These are phyloP conservation scores for Omphaloscelis lunosa DNA, from an alignment of 2,888 invertebrate species.

Conservation along the genomic window DNA sequence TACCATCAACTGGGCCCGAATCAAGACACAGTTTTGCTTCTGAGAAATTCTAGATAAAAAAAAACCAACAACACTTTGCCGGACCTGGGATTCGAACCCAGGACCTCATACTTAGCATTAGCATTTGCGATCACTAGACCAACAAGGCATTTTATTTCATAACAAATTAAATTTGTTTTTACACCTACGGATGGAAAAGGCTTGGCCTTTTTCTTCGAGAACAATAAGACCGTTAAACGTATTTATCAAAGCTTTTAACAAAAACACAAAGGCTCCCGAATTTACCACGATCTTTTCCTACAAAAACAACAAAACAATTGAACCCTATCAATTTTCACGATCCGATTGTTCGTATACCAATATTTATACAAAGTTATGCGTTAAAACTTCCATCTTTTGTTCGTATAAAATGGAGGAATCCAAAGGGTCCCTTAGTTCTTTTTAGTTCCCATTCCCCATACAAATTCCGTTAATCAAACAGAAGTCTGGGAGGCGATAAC, in stretches of 20 bases:
- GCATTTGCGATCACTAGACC: too few relatives aligned
- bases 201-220: background rate
- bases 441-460: background rate
- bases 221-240: slow-evolving; percentile 2
- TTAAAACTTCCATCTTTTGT: slow-evolving; percentile 20
- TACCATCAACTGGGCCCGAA: too few relatives aligned
- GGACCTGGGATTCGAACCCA: too few relatives aligned
- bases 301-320: slow-evolving; percentile 12
- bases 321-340: slow-evolving; percentile 21
- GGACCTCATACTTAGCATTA: too few relatives aligned
- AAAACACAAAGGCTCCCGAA: slow-evolving; percentile 18
- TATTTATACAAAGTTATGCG: slow-evolving; percentile 29
- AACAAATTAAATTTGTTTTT: background rate
- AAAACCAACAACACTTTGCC: too few relatives aligned
- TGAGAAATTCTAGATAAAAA: too few relatives aligned
- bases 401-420: slow-evolving; percentile 12
- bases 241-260: slow-evolving; percentile 24
- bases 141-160: background rate
- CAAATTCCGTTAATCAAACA: slow-evolving; percentile 29
- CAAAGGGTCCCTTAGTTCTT: background rate
- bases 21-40: too few relatives aligned
- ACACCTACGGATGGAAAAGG: background rate
- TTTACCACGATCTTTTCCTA: background rate
- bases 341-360: slow-evolving; percentile 17
- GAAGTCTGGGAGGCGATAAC: background rate